Evolutionary conservation across 2,113 vertebrate species (phyloP).

Genomic region (Catharus bicknelli): DNA sequence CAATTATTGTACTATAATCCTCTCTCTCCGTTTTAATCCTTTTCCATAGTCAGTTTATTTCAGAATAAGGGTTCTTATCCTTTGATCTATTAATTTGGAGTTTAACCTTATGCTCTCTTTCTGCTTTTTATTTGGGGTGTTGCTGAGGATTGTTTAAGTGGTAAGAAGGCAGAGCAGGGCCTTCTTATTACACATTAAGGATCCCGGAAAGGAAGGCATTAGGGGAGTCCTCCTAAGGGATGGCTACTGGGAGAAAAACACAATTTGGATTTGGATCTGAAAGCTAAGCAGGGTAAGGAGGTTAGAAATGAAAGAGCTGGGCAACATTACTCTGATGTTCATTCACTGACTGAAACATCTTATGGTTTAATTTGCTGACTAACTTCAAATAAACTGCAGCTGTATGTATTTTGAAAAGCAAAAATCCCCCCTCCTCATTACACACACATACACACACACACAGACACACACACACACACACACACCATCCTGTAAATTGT

Average conservation of each 20-base stretch:
- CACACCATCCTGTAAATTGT: neutral
- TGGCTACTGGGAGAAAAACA: neutral
- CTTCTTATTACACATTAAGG: neutral
- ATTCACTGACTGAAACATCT: neutral
- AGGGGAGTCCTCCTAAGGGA: neutral
- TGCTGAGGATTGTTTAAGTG: neutral
- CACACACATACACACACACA: too few species aligned
- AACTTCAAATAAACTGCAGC: neutral
- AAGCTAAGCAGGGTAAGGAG: neutral
- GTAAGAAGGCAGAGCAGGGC: neutral
- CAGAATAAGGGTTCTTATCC: slow-evolving; percentile 63
- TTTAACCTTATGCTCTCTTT: slow-evolving; percentile 60
- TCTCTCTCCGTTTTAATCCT: slow-evolving; percentile 61
- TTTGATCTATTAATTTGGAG: slow-evolving; percentile 67
- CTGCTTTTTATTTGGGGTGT: slow-evolving; percentile 34
- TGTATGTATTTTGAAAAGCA: neutral
- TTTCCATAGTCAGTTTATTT: slow-evolving; percentile 63
- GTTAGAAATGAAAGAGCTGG: neutral
- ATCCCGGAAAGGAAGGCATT: neutral
- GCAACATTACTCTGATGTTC: neutral
- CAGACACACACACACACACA: too few species aligned
- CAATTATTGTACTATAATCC: slow-evolving; percentile 64
- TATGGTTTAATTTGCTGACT: neutral
- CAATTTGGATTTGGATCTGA: slow-evolving; percentile 24
- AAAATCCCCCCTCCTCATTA: neutral